phyloP scores from a whole-genome alignment of 2,888 invertebrate species.

The Syrista parreyssii region DNA sequence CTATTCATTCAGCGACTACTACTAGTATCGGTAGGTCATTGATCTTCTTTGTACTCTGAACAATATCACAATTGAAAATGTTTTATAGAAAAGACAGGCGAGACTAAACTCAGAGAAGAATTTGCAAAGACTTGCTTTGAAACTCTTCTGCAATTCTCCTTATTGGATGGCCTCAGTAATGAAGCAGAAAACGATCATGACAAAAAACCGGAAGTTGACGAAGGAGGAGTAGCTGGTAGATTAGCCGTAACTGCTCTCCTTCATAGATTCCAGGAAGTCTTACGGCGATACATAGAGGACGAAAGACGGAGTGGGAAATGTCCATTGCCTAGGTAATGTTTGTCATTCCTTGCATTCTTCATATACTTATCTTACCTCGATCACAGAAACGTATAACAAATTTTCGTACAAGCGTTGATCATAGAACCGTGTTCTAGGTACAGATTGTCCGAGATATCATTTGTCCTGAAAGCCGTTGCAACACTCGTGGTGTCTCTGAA shows the following conservation, averaged over 20 bases:
- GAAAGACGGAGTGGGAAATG: slow-evolving; percentile 86
- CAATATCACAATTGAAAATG: too few species aligned
- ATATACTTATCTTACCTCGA: background rate
- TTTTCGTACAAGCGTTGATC: slow-evolving; percentile 39
- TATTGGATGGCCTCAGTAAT: slow-evolving; percentile 76
- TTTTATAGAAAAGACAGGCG: slow-evolving; percentile 54
- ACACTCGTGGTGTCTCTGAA: slow-evolving; percentile 93
- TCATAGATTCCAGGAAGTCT: slow-evolving; percentile 92
- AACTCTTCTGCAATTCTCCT: slow-evolving; percentile 92
- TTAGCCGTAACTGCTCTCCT: slow-evolving; percentile 92
- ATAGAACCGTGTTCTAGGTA: slow-evolving; percentile 73
- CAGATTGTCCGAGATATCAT: slow-evolving; percentile 93
- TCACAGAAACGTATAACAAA: background rate
- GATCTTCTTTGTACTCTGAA: too few species aligned
- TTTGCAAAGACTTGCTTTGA: slow-evolving; percentile 97
- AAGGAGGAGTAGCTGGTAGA: slow-evolving; percentile 76
- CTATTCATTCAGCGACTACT: slow-evolving; percentile 81
- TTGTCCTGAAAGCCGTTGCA: slow-evolving; percentile 93
- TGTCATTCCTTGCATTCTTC: background rate
- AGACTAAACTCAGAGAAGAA: slow-evolving; percentile 84
- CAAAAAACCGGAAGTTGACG: slow-evolving; percentile 61
- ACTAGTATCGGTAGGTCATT: slow-evolving; percentile 67
- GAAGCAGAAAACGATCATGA: slow-evolving; percentile 49
- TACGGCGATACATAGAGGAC: slow-evolving; percentile 87
- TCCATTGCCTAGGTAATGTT: slow-evolving; percentile 80